Percentiles rank a stretch among this genome's conserved stretches.
phyloP scores from a whole-genome alignment of 2,797 vertebrate species.

The Syngnathus rostellatus region DNA sequence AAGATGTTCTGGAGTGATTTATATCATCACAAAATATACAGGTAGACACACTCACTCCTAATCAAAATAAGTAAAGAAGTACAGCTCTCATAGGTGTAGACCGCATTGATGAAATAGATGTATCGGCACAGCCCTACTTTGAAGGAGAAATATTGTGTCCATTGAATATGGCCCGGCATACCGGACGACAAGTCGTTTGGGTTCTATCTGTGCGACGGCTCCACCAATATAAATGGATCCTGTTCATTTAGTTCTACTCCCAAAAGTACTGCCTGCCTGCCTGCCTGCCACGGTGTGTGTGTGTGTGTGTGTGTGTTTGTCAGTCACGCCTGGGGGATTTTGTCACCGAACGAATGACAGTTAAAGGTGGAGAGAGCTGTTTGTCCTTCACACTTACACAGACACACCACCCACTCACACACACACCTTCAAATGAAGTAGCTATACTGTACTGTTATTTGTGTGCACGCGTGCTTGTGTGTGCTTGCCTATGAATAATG shows the following conservation, averaged over 20 bases:
- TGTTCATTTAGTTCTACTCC: neutral
- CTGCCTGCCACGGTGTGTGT: neutral
- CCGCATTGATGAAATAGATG: too few relatives aligned
- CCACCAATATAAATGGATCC: neutral
- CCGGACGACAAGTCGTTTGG: too few relatives aligned
- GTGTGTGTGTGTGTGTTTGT: conserved; percentile 3
- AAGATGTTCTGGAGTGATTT: conserved; percentile 98
- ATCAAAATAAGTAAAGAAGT: too few relatives aligned
- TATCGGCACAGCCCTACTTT: too few relatives aligned
- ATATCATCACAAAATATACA: conserved; percentile 92
- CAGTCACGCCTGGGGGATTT: neutral
- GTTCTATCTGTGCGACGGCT: conserved; percentile 4
- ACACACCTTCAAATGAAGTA: neutral
- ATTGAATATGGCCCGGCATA: too few relatives aligned
- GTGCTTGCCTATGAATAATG: conserved; percentile 11
- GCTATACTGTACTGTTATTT: neutral
- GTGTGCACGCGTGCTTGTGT: conserved; percentile 18
- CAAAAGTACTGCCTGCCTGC: too few relatives aligned
- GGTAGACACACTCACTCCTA: conserved; percentile 59
- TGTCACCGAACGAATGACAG: conserved; percentile 8
- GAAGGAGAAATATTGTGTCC: too few relatives aligned
- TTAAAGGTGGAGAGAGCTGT: conserved; percentile 25
- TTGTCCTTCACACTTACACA: conserved; percentile 48
- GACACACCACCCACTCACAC: conserved; percentile 1
- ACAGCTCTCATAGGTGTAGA: too few relatives aligned